These are phyloP conservation scores for Zoanthus sansibaricus DNA, from an alignment of 92 coral and sea anemone species.

Conservation along the genomic window DNA sequence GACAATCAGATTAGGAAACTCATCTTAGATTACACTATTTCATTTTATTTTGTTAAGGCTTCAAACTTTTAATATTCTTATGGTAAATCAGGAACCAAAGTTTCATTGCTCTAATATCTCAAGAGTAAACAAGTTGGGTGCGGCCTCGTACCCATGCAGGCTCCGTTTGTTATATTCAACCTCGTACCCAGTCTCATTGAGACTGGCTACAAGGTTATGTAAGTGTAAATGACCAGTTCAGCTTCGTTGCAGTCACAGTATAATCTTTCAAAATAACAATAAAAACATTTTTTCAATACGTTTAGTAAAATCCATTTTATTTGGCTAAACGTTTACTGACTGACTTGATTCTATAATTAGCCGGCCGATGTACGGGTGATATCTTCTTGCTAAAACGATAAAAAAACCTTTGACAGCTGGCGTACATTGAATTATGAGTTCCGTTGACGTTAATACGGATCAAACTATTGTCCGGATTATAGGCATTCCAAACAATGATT, in stretches of 20 bases:
- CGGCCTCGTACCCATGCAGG: too few relatives aligned
- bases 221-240: too few relatives aligned
- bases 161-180: too few relatives aligned
- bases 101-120: not conserved
- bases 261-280: not conserved
- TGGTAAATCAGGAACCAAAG: not conserved
- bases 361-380: not conserved
- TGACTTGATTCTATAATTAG: not conserved
- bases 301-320: too few relatives aligned
- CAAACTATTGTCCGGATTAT: not conserved
- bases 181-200: too few relatives aligned
- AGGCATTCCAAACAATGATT: not conserved
- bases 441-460: not conserved
- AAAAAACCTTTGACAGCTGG: not conserved
- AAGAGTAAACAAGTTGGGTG: not conserved
- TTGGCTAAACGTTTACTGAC: too few relatives aligned
- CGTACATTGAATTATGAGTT: not conserved
- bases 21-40: too few relatives aligned
- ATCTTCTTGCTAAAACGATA: not conserved
- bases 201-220: too few relatives aligned
- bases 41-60: too few relatives aligned
- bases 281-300: not conserved
- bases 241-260: not conserved
- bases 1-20: too few relatives aligned
- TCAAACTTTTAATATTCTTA: not conserved